phyloP scores from a whole-genome alignment of 2,113 vertebrate genomes.

The Phrynocephalus versicolor region DNA sequence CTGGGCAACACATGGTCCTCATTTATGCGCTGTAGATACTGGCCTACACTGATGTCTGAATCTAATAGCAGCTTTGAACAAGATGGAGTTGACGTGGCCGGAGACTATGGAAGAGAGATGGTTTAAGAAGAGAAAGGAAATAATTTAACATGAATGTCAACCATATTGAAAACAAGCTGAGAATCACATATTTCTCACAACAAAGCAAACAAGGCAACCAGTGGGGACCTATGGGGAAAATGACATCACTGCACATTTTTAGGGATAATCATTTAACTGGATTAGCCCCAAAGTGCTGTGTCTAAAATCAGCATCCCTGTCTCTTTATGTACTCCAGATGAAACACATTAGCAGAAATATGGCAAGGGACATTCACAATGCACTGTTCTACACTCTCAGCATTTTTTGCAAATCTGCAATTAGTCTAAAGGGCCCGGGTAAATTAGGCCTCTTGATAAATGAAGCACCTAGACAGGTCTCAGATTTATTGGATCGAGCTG shows the following conservation, averaged over 20 bases:
- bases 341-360: conserved; percentile 96
- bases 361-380: conserved; percentile 91
- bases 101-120: conserved; percentile 4
- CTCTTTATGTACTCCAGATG: conserved; percentile 95
- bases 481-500: conserved; percentile 84
- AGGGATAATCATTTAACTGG: conserved; percentile 89
- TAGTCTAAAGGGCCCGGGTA: conserved; percentile 99
- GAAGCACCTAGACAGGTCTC: conserved; percentile 93
- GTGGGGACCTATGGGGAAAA: conserved; percentile 83
- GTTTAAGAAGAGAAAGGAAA: conserved; percentile 45
- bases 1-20: background rate
- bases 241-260: conserved; percentile 87
- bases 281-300: conserved; percentile 89
- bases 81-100: conserved; percentile 12
- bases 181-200: conserved; percentile 71
- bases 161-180: conserved; percentile 46
- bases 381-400: conserved; percentile 96
- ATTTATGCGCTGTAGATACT: background rate
- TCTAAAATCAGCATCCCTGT: conserved; percentile 87
- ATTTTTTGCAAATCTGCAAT: conserved; percentile 99
- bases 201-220: conserved; percentile 82
- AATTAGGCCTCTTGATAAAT: conserved; percentile 99
- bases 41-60: conserved; percentile 5
- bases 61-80: conserved; percentile 2
- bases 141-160: conserved; percentile 55